Base-by-base conservation (phyloP, 2,797 vertebrate species). In the Muscicapa striata region DNA sequence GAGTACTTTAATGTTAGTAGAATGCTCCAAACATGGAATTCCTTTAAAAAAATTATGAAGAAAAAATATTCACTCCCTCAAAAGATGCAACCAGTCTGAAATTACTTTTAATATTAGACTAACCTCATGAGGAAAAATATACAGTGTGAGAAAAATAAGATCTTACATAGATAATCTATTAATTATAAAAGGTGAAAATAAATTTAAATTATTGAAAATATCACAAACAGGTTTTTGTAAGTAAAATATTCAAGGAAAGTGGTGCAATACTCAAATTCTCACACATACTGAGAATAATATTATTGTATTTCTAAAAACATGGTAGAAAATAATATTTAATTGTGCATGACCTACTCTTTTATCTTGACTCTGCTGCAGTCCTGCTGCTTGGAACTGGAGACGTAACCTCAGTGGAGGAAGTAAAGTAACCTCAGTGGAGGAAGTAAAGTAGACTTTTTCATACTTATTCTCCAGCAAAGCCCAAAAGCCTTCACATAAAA, bases 321-420 rank as follows among this genome's bases (percentile, higher is more conserved):
- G 22, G 34, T 84, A 76, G 72, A 92, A 93, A 93, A 86, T 69
- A 87, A 79, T 92, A 92, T 90, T 96, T 94, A 86, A 94, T 91
- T 86, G 46, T 95, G 70, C 61, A 57, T 51, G 52, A 86, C 48
- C 79, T 76, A 41, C 67, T 68, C 89, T 84, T 92, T 94, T 95
- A 77, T 93, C 82, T 89, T 84, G 43, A 68, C 62, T 94, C 36
- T 81, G 62, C 51, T 81, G 73, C 76, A 79, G 40, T 84, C 70
- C 57, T 93, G 74, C 57, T 91, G 48, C 74, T 90, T 70, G 63
- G 54, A 77, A 84, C 68, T 51, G 59, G 84, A 78, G 84, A 83
- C 73, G 34, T 52, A 88, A 63, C 87, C 74, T 88, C 70, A 68
- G 80, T 48, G 74, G 67, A 94, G 70, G 83, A 95, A 88, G 74